A percentile compares a stretch with the other conserved stretches of the same genome.
These are phyloP conservation scores for Miniopterus natalensis DNA, from an alignment of 2,113 vertebrate genomes.

Conservation along the genomic window DNA sequence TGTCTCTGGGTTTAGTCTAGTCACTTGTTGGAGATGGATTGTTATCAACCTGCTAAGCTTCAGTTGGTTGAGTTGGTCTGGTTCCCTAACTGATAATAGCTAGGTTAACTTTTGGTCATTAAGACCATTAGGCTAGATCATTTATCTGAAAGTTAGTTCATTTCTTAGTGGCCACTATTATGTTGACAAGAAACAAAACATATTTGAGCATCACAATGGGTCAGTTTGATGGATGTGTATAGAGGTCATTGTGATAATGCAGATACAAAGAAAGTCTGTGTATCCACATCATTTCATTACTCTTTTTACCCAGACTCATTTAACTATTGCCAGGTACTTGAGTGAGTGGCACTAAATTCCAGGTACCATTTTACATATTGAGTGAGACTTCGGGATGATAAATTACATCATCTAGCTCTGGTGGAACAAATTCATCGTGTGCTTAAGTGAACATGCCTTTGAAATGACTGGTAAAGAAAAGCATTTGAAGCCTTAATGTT, in stretches of 20 bases:
- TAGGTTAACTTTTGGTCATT: not conserved
- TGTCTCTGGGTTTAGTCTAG: not conserved
- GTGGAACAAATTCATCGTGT: not conserved
- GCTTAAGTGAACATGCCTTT: slow-evolving; percentile 45
- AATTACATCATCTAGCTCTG: not conserved
- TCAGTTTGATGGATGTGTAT: not conserved
- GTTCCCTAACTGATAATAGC: not conserved
- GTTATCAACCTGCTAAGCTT: not conserved
- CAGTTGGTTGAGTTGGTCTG: not conserved
- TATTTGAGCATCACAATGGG: not conserved
- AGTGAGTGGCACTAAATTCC: not conserved
- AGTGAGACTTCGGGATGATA: not conserved
- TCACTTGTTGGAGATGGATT: not conserved
- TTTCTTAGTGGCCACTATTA: not conserved
- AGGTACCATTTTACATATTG: not conserved
- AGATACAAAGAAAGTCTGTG: not conserved
- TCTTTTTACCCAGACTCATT: not conserved
- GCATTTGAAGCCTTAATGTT: not conserved
- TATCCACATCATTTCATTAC: not conserved
- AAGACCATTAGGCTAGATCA: not conserved
- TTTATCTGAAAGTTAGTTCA: not conserved
- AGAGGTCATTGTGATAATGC: not conserved
- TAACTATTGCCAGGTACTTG: not conserved
- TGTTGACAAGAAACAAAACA: not conserved
- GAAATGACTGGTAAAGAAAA: slow-evolving; percentile 48